Conservation (phyloP, 2,113 vertebrate species). For the Pseudorectes ferrugineus region DNA sequence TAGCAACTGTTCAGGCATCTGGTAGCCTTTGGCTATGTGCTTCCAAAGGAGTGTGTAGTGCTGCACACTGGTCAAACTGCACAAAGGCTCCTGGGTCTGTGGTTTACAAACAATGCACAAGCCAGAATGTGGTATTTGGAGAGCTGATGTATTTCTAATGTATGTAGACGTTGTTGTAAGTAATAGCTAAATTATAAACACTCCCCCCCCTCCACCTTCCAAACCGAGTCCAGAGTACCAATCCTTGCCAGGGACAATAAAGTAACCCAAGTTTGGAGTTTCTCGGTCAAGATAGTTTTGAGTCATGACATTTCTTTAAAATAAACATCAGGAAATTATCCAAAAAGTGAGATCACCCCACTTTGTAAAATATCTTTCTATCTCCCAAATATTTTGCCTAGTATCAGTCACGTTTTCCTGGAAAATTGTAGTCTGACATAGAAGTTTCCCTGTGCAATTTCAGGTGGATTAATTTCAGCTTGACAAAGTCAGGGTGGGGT, state of each 20-base stretch:
- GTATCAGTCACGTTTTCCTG: background rate
- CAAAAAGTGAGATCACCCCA: conserved; percentile 43
- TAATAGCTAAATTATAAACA: background rate
- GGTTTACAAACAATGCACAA: conserved; percentile 31
- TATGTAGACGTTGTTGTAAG: background rate
- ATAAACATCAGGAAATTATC: conserved; percentile 17
- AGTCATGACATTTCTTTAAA: conserved; percentile 48
- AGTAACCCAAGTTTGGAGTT: conserved; percentile 13
- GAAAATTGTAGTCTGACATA: background rate
- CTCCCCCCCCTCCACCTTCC: background rate
- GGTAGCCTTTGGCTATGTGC: conserved; percentile 32
- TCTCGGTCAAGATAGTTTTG: conserved; percentile 7
- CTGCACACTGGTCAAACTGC: background rate
- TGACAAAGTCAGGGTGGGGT: background rate
- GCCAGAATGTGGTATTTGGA: conserved; percentile 5
- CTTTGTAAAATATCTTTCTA: background rate
- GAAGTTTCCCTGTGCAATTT: background rate
- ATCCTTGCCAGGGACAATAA: conserved; percentile 10
- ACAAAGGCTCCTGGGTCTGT: conserved; percentile 1
- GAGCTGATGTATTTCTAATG: background rate
- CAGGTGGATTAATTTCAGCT: conserved; percentile 15
- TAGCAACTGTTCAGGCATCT: conserved; percentile 18
- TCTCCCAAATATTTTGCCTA: background rate
- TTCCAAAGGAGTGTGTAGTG: background rate
- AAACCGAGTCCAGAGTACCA: background rate